These are phyloP conservation scores for Aldabrachelys gigantea DNA, from an alignment of 2,113 vertebrate genomes.

Conservation along the genomic window DNA sequence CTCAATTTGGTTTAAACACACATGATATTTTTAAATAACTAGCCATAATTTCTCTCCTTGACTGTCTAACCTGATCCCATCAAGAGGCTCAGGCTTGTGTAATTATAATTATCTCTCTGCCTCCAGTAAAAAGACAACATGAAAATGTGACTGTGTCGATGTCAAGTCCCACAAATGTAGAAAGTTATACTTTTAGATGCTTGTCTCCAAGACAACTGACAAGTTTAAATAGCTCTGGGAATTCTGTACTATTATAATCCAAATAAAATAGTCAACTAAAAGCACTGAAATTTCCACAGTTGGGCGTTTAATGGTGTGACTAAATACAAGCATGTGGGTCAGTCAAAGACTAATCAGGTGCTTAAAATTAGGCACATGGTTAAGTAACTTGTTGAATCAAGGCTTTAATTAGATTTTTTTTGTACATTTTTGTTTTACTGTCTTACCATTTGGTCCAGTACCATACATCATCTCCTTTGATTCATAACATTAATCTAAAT, in stretches of 20 bases:
- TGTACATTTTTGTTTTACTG: neutral
- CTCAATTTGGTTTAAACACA: slow-evolving; percentile 67
- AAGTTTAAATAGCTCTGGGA: neutral
- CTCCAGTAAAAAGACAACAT: slow-evolving; percentile 12
- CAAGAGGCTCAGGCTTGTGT: neutral
- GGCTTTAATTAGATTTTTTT: neutral
- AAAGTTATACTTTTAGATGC: neutral
- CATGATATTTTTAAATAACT: slow-evolving; percentile 12
- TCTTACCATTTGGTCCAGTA: neutral
- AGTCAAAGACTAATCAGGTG: neutral
- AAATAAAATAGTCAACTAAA: neutral
- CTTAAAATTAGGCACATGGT: neutral
- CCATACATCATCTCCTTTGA: neutral
- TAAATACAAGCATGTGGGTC: neutral
- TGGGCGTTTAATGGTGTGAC: rapidly evolving
- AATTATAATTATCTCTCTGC: slow-evolving; percentile 62
- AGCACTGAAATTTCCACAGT: neutral
- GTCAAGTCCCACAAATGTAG: neutral
- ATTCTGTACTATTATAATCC: neutral
- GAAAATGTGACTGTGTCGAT: neutral
- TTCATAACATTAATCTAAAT: neutral
- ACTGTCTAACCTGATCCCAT: slow-evolving; percentile 52
- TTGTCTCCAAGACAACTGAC: neutral
- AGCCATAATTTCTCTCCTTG: slow-evolving; percentile 61
- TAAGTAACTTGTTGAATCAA: neutral